These are phyloP conservation scores for Tetragonula carbonaria DNA, from an alignment of 2,888 invertebrate genomes.

Conservation along the genomic window DNA sequence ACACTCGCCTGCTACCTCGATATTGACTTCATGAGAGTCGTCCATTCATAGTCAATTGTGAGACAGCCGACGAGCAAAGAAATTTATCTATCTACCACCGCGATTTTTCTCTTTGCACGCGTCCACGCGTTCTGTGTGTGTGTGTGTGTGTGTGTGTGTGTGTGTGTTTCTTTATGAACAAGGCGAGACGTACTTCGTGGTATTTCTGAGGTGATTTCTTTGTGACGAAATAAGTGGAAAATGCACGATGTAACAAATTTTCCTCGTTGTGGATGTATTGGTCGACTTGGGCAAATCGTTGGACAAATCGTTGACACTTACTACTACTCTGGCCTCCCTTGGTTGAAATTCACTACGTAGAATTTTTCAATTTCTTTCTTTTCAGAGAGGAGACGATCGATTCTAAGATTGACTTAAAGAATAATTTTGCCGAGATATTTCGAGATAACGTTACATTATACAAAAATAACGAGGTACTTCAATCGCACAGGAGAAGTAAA, in stretches of 20 bases:
- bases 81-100: constrained; percentile 5
- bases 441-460: background rate
- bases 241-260: too few relatives aligned
- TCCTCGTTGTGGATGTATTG: background rate
- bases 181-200: constrained; percentile 9
- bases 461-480: background rate
- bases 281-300: background rate
- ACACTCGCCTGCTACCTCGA: background rate
- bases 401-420: background rate
- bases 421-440: background rate
- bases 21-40: background rate
- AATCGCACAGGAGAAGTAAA: background rate
- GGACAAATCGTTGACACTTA: too few relatives aligned
- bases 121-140: background rate
- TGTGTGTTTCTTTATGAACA: background rate
- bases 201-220: background rate
- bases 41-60: constrained; percentile 22
- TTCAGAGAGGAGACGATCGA: background rate
- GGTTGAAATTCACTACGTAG: too few relatives aligned
- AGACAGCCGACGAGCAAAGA: constrained; percentile 74
- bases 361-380: too few relatives aligned
- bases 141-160: background rate
- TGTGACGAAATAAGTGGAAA: background rate
- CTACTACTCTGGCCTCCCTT: too few relatives aligned
- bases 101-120: background rate